Conservation (phyloP, 2,113 vertebrate species). For the Chelonoidis abingdonii region DNA sequence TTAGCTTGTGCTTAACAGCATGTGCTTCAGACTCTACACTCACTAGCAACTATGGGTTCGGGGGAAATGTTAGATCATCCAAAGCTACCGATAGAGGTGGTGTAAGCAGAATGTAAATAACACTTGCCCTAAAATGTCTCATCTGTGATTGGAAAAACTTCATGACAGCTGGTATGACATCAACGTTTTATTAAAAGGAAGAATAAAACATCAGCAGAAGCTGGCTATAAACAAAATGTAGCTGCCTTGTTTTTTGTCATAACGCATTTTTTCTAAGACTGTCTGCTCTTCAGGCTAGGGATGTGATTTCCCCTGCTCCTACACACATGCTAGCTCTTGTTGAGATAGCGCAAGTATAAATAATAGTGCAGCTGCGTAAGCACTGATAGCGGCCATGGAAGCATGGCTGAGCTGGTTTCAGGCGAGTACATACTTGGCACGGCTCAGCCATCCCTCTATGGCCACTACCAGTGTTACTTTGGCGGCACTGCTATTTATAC, state of each 20-base stretch:
- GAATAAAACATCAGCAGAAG: background rate
- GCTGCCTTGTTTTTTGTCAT: background rate
- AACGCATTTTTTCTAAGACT: background rate
- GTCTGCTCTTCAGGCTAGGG: background rate
- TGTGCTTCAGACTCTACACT: background rate
- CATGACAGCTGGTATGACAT: background rate
- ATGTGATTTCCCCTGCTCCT: background rate
- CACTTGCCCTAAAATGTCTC: background rate
- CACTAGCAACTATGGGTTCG: background rate
- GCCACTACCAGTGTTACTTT: background rate
- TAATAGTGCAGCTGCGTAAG: background rate
- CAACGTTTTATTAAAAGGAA: background rate
- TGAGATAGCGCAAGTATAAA: background rate
- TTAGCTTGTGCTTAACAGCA: background rate
- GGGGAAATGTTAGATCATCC: background rate
- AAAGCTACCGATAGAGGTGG: constrained; percentile 1
- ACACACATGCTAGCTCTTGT: background rate
- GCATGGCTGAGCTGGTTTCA: background rate
- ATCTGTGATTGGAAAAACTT: background rate
- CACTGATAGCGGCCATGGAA: background rate
- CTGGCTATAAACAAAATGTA: background rate
- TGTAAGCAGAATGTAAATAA: constrained; percentile 8
- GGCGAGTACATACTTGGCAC: background rate
- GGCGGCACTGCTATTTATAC: background rate
- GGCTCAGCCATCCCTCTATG: background rate